These are phyloP conservation scores for Drosophila orena DNA, from an alignment of 1,140 invertebrate genomes.

Conservation along the genomic window DNA sequence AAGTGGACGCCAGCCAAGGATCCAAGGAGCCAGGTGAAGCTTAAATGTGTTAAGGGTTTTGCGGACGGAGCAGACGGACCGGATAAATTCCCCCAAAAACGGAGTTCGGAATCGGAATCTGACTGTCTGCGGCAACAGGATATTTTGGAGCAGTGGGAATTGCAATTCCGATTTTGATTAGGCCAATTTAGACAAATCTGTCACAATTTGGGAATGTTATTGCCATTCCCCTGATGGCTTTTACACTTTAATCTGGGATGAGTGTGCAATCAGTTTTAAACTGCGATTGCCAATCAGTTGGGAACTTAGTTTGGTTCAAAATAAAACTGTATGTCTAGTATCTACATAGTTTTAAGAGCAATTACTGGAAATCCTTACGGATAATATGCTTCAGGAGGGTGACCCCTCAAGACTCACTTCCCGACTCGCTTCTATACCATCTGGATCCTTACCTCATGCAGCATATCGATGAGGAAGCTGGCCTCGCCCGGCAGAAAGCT, in stretches of 20 bases:
- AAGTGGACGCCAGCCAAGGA: slow-evolving; percentile 23
- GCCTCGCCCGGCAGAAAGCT: slow-evolving; percentile 82
- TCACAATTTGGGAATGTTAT: slow-evolving; percentile 29
- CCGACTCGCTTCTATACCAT: not conserved
- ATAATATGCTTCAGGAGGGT: too few relatives aligned
- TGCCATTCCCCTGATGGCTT: slow-evolving; percentile 10
- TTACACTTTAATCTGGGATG: slow-evolving; percentile 19
- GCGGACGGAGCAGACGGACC: slow-evolving; percentile 6
- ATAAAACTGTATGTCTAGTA: too few relatives aligned
- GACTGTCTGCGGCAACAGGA: slow-evolving; percentile 11
- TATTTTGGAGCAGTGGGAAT: slow-evolving; percentile 23
- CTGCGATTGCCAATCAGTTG: not conserved
- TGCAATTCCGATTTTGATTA: slow-evolving; percentile 50
- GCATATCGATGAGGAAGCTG: slow-evolving; percentile 81
- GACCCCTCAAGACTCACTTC: too few relatives aligned
- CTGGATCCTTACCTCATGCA: slow-evolving; percentile 74
- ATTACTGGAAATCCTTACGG: too few relatives aligned
- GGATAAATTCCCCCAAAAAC: not conserved
- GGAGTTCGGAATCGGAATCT: not conserved
- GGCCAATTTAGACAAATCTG: slow-evolving; percentile 43
- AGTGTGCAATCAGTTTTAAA: too few relatives aligned
- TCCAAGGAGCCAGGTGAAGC: slow-evolving; percentile 24
- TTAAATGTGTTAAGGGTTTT: slow-evolving; percentile 54
- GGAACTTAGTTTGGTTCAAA: not conserved
- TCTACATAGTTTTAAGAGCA: too few relatives aligned